These are phyloP conservation scores for Epinotia nisella DNA, from an alignment of 2,888 invertebrate genomes.

Conservation along the genomic window DNA sequence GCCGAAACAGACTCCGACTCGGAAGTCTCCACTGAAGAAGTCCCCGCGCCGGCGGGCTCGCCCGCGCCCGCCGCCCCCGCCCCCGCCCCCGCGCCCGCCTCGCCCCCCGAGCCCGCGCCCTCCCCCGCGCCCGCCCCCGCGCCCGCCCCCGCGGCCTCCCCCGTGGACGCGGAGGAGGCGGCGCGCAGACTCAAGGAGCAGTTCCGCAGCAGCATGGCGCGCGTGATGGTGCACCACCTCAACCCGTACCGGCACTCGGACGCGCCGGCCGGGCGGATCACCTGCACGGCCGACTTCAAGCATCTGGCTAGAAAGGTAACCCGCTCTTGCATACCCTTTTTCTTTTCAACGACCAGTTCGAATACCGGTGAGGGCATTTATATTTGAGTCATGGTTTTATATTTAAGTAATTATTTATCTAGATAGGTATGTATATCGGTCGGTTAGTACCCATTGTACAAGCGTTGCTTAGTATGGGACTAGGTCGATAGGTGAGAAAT, in stretches of 20 bases:
- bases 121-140: constrained; percentile 37
- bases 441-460: too few species aligned
- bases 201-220: constrained; percentile 91
- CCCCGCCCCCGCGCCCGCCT: constrained; percentile 16
- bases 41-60: constrained; percentile 36
- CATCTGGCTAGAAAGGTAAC: constrained; percentile 95
- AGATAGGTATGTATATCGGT: too few species aligned
- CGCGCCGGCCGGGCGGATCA: constrained; percentile 93
- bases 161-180: constrained; percentile 71
- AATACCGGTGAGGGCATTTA: too few species aligned
- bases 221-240: constrained; percentile 93
- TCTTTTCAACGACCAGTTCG: too few species aligned
- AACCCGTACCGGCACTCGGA: constrained; percentile 94
- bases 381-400: too few species aligned
- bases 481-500: too few species aligned
- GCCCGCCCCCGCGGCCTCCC: not conserved
- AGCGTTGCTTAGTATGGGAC: too few species aligned
- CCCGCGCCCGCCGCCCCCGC: constrained; percentile 45
- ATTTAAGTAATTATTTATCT: too few species aligned
- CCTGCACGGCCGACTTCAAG: constrained; percentile 96
- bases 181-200: constrained; percentile 92
- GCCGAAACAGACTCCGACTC: constrained; percentile 72
- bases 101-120: not conserved
- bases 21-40: constrained; percentile 49
- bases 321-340: constrained; percentile 44